phyloP scores from a whole-genome alignment of 2,888 invertebrate species.

The Amiota minor region DNA sequence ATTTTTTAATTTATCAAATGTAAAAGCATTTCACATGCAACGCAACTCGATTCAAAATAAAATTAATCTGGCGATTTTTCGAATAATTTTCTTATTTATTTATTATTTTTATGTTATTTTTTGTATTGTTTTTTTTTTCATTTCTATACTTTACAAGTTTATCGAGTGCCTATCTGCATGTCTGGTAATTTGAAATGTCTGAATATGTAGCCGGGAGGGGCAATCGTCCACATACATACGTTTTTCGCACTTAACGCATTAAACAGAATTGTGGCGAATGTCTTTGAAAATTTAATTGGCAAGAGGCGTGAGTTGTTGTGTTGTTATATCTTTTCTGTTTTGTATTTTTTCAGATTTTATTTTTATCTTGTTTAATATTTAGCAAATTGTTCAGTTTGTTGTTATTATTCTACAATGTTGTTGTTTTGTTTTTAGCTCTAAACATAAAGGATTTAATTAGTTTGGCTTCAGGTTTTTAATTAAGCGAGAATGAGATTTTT shows the following conservation, averaged over 20 bases:
- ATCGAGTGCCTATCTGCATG: background rate
- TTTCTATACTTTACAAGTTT: background rate
- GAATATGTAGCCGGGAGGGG: background rate
- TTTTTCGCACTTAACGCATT: constrained; percentile 63
- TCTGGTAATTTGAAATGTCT: background rate
- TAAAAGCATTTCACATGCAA: too few species aligned
- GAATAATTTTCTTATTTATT: background rate
- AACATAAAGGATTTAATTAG: constrained; percentile 50
- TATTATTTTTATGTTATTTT: background rate
- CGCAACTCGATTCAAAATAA: too few species aligned
- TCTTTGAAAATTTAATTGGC: constrained; percentile 37
- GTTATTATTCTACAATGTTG: background rate
- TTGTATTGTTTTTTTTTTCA: background rate
- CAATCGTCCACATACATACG: constrained; percentile 52
- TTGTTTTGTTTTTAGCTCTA: constrained; percentile 8
- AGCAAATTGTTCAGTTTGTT: background rate
- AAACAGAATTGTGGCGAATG: constrained; percentile 39
- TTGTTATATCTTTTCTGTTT: background rate
- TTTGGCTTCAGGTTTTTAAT: constrained; percentile 42
- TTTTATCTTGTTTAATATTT: background rate
- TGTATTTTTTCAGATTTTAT: background rate
- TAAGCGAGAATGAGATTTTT: constrained; percentile 36
- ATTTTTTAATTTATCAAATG: too few species aligned
- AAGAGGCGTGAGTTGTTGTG: constrained; percentile 37
- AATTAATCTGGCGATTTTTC: background rate